Conservation (phyloP, 2,113 vertebrate genomes). For the Onychostruthus taczanowskii region DNA sequence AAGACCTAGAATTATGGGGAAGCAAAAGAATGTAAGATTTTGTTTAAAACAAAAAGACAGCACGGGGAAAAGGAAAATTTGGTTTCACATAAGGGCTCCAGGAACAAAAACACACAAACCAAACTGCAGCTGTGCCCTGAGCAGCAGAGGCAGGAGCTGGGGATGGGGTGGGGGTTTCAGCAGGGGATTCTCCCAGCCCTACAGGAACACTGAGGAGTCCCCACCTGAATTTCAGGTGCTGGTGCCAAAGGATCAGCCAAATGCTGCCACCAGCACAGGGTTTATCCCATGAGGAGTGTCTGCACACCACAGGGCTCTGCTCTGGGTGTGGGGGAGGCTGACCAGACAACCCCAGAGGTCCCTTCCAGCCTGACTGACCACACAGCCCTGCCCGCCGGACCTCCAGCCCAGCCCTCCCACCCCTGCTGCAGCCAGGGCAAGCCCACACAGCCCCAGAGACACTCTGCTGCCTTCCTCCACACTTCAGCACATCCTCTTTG, state of each 20-base stretch:
- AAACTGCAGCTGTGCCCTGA: background rate
- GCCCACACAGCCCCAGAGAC: background rate
- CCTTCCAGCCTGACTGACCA: background rate
- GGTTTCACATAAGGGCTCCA: background rate
- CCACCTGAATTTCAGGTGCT: background rate
- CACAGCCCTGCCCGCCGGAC: background rate
- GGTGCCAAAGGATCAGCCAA: background rate
- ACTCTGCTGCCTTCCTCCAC: background rate
- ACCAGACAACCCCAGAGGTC: background rate
- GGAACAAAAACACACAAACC: background rate
- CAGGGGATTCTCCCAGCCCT: background rate
- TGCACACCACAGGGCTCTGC: background rate
- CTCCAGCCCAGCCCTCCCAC: background rate
- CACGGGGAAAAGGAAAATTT: background rate
- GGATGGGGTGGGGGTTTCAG: background rate
- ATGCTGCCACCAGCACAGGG: background rate
- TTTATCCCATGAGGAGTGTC: background rate
- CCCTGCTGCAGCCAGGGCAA: background rate
- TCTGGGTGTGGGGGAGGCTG: accelerated
- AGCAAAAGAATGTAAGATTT: background rate
- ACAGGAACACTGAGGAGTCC: background rate
- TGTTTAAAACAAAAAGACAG: background rate
- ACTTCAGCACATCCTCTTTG: background rate
- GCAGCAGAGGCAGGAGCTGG: background rate
- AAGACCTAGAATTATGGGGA: background rate